Conservation (phyloP, 2,888 invertebrate genomes). For the Drosophila pseudotalamancana region DNA sequence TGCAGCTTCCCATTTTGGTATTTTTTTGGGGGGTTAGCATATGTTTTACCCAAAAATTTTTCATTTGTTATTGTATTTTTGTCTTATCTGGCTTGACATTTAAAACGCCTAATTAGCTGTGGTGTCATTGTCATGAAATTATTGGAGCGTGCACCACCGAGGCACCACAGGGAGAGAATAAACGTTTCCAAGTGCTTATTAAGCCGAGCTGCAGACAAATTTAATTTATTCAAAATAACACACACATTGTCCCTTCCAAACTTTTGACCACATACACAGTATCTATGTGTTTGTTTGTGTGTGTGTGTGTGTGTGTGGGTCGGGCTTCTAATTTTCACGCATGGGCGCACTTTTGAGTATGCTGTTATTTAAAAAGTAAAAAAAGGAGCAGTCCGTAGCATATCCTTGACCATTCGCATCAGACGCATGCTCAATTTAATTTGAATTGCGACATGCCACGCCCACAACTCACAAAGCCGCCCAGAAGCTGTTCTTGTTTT, state of each 20-base stretch:
- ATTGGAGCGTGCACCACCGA: conserved; percentile 53
- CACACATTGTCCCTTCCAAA: conserved; percentile 56
- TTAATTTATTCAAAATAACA: conserved; percentile 75
- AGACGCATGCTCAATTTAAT: conserved; percentile 72
- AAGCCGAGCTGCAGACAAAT: conserved; percentile 58
- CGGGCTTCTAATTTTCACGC: conserved; percentile 59
- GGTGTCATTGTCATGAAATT: conserved; percentile 61
- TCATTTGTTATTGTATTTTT: background rate
- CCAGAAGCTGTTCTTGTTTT: conserved; percentile 35
- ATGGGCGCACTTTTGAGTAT: conserved; percentile 59
- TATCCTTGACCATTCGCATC: conserved; percentile 62
- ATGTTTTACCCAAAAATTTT: conserved; percentile 41
- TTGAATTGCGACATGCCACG: conserved; percentile 59
- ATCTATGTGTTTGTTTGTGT: background rate
- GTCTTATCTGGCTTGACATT: conserved; percentile 60
- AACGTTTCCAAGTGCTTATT: conserved; percentile 50
- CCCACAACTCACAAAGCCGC: background rate
- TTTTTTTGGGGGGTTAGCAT: conserved; percentile 34
- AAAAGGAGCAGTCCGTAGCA: conserved; percentile 52
- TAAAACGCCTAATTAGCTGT: conserved; percentile 74
- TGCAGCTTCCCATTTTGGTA: background rate
- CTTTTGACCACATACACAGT: conserved; percentile 36
- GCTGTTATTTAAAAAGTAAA: conserved; percentile 52
- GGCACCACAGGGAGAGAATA: background rate
- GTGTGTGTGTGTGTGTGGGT: conserved; percentile 12